Evolutionary conservation across 2,113 vertebrate species (phyloP).

Genomic region (Myrmecobius fasciatus): DNA sequence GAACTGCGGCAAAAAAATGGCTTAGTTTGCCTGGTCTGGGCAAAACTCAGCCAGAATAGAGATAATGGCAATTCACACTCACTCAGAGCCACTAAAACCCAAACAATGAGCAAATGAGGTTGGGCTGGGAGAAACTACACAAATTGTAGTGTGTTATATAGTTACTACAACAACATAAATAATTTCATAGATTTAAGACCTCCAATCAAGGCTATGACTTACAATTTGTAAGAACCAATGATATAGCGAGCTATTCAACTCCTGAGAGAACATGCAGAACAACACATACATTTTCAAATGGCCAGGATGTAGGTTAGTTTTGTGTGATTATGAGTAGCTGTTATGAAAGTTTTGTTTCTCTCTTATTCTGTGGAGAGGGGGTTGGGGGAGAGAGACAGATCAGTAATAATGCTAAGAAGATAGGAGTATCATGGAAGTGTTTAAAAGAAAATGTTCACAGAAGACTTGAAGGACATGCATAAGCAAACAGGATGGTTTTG

Average conservation of each 20-base stretch:
- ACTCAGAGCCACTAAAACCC: not conserved
- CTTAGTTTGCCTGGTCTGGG: not conserved
- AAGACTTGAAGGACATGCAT: not conserved
- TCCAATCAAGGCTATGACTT: not conserved
- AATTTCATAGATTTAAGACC: not conserved
- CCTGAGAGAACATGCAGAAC: not conserved
- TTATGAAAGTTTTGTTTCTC: not conserved
- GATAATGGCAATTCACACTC: not conserved
- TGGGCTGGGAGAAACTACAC: not conserved
- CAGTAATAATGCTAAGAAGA: not conserved
- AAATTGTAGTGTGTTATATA: too few relatives aligned
- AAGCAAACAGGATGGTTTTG: not conserved
- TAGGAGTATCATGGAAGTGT: not conserved
- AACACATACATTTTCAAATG: not conserved
- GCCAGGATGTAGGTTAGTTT: not conserved
- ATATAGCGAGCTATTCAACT: not conserved
- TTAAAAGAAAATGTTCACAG: not conserved
- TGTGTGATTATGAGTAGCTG: not conserved
- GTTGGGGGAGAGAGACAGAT: not conserved
- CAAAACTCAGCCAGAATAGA: not conserved
- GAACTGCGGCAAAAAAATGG: not conserved
- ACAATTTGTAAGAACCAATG: not conserved
- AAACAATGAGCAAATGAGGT: too few relatives aligned
- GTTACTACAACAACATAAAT: not conserved
- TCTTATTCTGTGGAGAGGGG: not conserved